Evolutionary conservation across 1,140 invertebrate genomes (phyloP), one percentile per base, ranked within the genome.

Genomic region (Pemphigus obesinymphae): DNA sequence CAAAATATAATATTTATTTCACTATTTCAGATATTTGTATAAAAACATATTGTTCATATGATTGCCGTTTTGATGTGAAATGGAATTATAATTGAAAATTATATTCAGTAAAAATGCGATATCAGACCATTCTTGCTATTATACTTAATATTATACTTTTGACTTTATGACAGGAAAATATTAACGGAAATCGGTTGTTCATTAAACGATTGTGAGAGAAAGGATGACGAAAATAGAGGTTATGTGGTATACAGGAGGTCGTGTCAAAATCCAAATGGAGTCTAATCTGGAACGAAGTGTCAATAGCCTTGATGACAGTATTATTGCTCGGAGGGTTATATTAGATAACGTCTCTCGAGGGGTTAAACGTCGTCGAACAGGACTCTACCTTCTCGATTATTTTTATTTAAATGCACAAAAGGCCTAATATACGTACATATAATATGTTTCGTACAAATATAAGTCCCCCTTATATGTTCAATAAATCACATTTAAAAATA

Each of bases 251-350:
- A n/a, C n/a, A n/a, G 58, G 5, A 6, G 58, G 73, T 76, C 4
- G 73, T 40, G 73, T 76, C 50, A 58, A 76, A 76, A 76, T 50
- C 34, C 73, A 55, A 55, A 73, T 2, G 4, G 29, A 13, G n/a
- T 37, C n/a, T 23, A 55, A 58, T 48, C 34, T 15, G 15, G 5
- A 29, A 76, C 73, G 17, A 26, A 50, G 4, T 34, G 31, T 31
- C 73, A 76, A 76, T 76, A 58, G 73, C 20, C 45, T 58, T n/a
- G 53, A 40, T n/a, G 73, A 76, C 73, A 76, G 50, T 26, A 8
- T 76, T 76, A 76, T 76, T 55, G 53, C 50, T 53, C 11, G n/a
- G 23, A n/a, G 72, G 48, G 72, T 73, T 17, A 45, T 29, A n/a
- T n/a, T n/a, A 63, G 63, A 66, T 66, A 37, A 7, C 48, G 48